phyloP scores from a whole-genome alignment of 2,888 invertebrate genomes.

The Dolomedes plantarius region DNA sequence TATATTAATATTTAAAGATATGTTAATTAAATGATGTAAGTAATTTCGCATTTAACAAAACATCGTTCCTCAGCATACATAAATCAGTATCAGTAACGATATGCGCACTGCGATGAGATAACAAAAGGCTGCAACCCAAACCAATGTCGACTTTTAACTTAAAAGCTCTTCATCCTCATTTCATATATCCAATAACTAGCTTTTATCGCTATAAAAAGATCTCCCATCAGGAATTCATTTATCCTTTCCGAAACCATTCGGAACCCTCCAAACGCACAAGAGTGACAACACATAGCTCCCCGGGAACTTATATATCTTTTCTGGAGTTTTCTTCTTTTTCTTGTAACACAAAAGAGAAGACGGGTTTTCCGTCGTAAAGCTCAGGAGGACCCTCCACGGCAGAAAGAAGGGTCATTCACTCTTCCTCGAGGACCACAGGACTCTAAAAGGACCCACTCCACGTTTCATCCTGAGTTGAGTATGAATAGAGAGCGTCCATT shows the following conservation, averaged over 20 bases:
- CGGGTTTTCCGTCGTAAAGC: conserved; percentile 59
- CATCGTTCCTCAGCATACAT: too few relatives aligned
- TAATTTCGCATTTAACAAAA: too few relatives aligned
- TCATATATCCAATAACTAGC: conserved; percentile 14
- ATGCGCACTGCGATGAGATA: too few relatives aligned
- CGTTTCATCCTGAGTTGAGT: conserved; percentile 29
- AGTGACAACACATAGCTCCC: conserved; percentile 42
- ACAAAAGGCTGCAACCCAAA: too few relatives aligned
- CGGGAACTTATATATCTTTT: conserved; percentile 52
- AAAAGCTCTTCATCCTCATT: too few relatives aligned
- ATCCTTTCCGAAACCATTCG: conserved; percentile 23
- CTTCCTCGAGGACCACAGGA: conserved; percentile 46
- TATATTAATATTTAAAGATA: too few relatives aligned
- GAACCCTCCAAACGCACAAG: conserved; percentile 20
- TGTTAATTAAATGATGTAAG: too few relatives aligned
- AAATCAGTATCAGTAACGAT: too few relatives aligned
- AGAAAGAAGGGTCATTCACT: conserved; percentile 59
- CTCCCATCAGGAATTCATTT: conserved; percentile 27
- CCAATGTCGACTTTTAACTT: too few relatives aligned
- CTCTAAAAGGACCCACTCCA: conserved; percentile 46
- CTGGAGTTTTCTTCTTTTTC: conserved; percentile 45
- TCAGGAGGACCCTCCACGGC: conserved; percentile 33
- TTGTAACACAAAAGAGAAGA: conserved; percentile 52
- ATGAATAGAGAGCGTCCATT: conserved; percentile 34
- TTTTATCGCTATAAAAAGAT: conserved; percentile 36